Evolutionary conservation across 2,888 invertebrate species (phyloP).

Genomic region (Philaethria dido): DNA sequence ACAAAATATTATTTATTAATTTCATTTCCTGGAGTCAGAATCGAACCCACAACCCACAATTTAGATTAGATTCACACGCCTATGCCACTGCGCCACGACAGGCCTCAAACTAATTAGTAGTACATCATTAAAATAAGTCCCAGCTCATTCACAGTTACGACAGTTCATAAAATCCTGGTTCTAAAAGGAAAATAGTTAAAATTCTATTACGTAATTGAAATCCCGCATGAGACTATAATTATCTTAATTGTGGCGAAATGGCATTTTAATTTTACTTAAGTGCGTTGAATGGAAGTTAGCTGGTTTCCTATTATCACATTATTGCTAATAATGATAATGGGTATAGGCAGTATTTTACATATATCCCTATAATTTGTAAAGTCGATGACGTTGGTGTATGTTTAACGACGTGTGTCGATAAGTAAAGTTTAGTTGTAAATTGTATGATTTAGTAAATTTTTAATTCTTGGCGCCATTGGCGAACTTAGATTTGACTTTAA

Average conservation of each 20-base stretch:
- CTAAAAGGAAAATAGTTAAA: conserved; percentile 2
- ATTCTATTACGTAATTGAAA: conserved; percentile 28
- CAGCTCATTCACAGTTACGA: background rate
- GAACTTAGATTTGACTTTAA: too few species aligned
- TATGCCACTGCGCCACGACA: too few species aligned
- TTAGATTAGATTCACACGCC: too few species aligned
- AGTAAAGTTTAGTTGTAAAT: background rate
- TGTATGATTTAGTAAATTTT: background rate
- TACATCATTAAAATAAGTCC: background rate
- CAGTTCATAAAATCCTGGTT: conserved; percentile 8
- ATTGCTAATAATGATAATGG: conserved; percentile 34
- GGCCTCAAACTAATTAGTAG: too few species aligned
- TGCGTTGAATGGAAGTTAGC: conserved; percentile 25
- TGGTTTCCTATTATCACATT: conserved; percentile 38
- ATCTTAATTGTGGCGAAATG: conserved; percentile 31
- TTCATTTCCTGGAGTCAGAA: too few species aligned
- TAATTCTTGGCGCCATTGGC: too few species aligned
- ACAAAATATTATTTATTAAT: too few species aligned
- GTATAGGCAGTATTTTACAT: conserved; percentile 20
- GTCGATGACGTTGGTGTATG: conserved; percentile 31
- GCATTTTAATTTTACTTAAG: conserved; percentile 36
- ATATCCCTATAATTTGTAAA: conserved; percentile 34
- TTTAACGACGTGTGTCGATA: conserved; percentile 15
- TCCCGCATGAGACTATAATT: conserved; percentile 25
- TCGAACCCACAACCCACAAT: too few species aligned